Percentiles rank a stretch among this genome's conserved stretches.
Conservation (phyloP, 2,113 vertebrate species). For the Poeciliopsis retropinna region DNA sequence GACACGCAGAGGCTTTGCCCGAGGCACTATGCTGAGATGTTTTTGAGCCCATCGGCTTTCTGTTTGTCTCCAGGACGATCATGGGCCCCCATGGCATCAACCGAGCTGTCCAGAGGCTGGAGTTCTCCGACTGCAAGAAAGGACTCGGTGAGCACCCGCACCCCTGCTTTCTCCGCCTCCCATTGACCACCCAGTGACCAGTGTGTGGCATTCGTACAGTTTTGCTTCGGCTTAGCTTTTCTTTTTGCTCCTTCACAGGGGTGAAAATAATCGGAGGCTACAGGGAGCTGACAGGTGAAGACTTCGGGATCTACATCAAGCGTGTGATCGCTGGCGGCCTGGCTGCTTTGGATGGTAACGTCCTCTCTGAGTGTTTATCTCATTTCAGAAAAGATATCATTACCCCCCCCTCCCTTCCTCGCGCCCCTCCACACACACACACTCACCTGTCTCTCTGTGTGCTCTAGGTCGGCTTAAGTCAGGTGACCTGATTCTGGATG, state of each 20-base stretch:
- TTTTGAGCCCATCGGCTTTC: slow-evolving; percentile 29
- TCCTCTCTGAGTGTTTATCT: background rate
- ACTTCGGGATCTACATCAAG: slow-evolving; percentile 89
- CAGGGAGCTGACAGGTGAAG: slow-evolving; percentile 82
- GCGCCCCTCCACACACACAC: background rate
- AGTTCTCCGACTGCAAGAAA: slow-evolving; percentile 84
- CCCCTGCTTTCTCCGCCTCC: slow-evolving; percentile 4
- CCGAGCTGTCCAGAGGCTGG: slow-evolving; percentile 83
- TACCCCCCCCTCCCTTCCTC: too few species aligned
- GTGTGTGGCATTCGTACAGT: background rate
- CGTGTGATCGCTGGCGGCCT: slow-evolving; percentile 82
- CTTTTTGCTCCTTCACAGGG: slow-evolving; percentile 65
- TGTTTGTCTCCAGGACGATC: slow-evolving; percentile 80
- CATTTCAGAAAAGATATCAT: background rate
- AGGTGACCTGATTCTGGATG: slow-evolving; percentile 88
- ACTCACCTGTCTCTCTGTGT: slow-evolving; percentile 15
- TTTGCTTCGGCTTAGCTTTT: background rate
- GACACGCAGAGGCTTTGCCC: slow-evolving; percentile 22
- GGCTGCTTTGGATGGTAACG: slow-evolving; percentile 84
- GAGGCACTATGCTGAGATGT: slow-evolving; percentile 35
- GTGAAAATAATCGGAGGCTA: slow-evolving; percentile 89
- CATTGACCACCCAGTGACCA: background rate
- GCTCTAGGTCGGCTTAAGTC: slow-evolving; percentile 83
- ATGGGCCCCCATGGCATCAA: slow-evolving; percentile 88
- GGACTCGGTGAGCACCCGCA: slow-evolving; percentile 83